phyloP scores from a whole-genome alignment of 1,140 invertebrate genomes.

The Schmidtea mediterranea region DNA sequence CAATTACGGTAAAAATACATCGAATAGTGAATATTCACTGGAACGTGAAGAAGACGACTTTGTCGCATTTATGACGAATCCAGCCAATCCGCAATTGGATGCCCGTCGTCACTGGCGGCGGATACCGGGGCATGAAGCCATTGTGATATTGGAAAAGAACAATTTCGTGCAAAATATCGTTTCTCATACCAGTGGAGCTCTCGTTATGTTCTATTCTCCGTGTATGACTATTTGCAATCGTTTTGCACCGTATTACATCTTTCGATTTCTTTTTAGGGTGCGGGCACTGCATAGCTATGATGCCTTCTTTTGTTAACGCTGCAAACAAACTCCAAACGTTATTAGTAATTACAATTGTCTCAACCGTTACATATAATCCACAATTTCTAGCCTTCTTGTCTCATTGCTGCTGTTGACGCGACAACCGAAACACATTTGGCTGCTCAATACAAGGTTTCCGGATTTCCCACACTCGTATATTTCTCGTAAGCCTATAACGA shows the following conservation, averaged over 20 bases:
- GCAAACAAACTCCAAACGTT: conserved; percentile 16
- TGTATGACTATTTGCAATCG: conserved; percentile 13
- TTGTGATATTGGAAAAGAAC: conserved; percentile 15
- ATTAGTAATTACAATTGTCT: conserved; percentile 12
- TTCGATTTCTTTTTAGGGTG: conserved; percentile 15
- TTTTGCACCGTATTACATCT: not conserved
- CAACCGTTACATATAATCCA: conserved; percentile 12
- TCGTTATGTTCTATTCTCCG: conserved; percentile 26
- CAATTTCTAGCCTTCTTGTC: conserved; percentile 33
- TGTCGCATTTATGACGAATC: conserved; percentile 37
- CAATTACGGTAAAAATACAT: conserved; percentile 45
- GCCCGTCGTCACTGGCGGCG: conserved; percentile 4
- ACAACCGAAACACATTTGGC: conserved; percentile 40
- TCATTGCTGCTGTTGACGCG: conserved; percentile 50
- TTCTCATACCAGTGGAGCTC: conserved; percentile 8
- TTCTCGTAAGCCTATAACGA: not conserved
- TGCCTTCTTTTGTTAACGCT: conserved; percentile 26
- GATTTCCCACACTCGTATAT: conserved; percentile 39
- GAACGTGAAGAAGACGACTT: conserved; percentile 42
- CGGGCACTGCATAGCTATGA: conserved; percentile 31
- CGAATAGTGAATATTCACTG: conserved; percentile 33
- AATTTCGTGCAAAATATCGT: conserved; percentile 20
- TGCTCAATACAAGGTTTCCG: conserved; percentile 40
- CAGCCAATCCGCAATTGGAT: conserved; percentile 21
- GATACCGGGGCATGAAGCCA: not conserved